These are phyloP conservation scores for Indri indri DNA, from an alignment of 2,113 vertebrate genomes.

Conservation along the genomic window DNA sequence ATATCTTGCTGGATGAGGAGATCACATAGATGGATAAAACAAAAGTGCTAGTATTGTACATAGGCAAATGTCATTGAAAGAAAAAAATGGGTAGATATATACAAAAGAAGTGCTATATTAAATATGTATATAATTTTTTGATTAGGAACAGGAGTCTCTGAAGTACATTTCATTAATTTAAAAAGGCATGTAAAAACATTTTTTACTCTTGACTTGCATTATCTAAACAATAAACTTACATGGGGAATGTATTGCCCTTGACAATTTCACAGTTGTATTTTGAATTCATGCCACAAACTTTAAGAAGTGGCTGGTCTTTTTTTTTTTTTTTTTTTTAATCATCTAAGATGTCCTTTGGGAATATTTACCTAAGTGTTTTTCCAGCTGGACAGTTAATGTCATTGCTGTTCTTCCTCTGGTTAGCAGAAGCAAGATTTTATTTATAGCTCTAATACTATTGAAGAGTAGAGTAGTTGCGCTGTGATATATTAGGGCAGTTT, in stretches of 20 bases:
- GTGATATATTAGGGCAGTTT: neutral
- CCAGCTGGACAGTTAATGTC: neutral
- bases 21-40: neutral
- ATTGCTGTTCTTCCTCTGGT: neutral
- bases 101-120: neutral
- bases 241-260: neutral
- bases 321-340: neutral
- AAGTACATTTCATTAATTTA: neutral
- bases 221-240: neutral
- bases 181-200: neutral
- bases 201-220: neutral
- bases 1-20: neutral
- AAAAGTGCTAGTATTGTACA: neutral
- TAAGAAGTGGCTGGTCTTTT: neutral
- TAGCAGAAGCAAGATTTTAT: neutral
- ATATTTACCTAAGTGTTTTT: neutral
- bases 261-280: neutral
- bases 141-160: neutral
- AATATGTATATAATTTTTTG: neutral
- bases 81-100: neutral
- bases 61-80: neutral
- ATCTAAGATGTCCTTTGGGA: constrained; percentile 9
- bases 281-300: neutral
- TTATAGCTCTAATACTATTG: neutral
- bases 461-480: neutral